Percentiles rank a stretch among this genome's conserved stretches.
Evolutionary conservation across 2,888 invertebrate species (phyloP).

Genomic region (Dynastes tityus): DNA sequence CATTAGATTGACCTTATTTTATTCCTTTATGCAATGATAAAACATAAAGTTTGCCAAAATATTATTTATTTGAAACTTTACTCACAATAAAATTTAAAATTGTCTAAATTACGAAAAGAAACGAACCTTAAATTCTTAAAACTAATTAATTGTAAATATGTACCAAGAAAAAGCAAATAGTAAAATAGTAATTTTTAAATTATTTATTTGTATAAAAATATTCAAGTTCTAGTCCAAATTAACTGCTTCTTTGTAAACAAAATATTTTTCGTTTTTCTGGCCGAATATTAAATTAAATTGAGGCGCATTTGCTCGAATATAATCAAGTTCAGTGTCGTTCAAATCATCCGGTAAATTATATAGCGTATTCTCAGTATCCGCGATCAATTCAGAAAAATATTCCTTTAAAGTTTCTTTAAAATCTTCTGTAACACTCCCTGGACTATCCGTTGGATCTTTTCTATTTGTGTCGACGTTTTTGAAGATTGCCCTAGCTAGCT

Average conservation of each 20-base stretch:
- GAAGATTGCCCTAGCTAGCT: conserved; percentile 65
- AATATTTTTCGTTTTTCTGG: conserved; percentile 34
- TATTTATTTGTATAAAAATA: too few species aligned
- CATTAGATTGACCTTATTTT: too few species aligned
- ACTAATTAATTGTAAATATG: too few species aligned
- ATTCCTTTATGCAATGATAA: too few species aligned
- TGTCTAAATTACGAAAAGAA: too few species aligned
- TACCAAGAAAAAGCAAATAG: too few species aligned
- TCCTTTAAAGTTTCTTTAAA: conserved; percentile 69
- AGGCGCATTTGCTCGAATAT: conserved; percentile 24
- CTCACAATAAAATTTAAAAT: too few species aligned
- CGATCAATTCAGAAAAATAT: conserved; percentile 71
- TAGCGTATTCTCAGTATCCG: conserved; percentile 69
- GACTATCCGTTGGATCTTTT: conserved; percentile 65
- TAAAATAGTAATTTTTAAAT: too few species aligned
- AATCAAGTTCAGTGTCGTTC: conserved; percentile 26
- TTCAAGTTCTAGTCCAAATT: conserved; percentile 13
- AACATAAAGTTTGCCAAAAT: too few species aligned
- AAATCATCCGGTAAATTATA: conserved; percentile 70
- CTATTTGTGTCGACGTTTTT: conserved; percentile 53
- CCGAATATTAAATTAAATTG: conserved; percentile 33
- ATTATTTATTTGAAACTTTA: too few species aligned
- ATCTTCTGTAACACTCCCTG: conserved; percentile 60
- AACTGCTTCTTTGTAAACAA: conserved; percentile 25
- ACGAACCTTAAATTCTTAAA: too few species aligned